These are phyloP conservation scores for Pangasianodon gigas DNA, from an alignment of 2,113 vertebrate genomes.

Conservation along the genomic window DNA sequence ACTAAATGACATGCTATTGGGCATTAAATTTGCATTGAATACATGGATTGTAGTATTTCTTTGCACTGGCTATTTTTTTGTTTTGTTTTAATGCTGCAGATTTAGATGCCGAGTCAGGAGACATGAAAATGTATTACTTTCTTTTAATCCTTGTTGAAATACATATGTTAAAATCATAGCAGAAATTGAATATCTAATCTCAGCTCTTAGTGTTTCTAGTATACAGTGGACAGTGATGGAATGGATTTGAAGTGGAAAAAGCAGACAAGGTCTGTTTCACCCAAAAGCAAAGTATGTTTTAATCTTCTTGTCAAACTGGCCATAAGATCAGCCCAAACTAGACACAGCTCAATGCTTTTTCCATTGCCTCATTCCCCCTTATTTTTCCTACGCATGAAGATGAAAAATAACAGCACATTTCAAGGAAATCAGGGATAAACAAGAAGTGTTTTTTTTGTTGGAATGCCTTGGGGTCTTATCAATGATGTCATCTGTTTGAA, in stretches of 20 bases:
- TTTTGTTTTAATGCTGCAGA: background rate
- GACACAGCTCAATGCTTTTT: background rate
- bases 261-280: background rate
- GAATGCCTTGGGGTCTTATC: background rate
- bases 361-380: background rate
- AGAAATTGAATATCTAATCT: background rate
- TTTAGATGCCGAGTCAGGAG: background rate
- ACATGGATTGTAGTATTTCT: background rate
- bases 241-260: background rate
- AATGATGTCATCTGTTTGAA: background rate
- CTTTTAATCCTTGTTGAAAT: background rate
- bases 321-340: background rate
- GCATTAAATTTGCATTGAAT: background rate
- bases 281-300: background rate
- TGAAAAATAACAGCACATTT: background rate
- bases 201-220: background rate
- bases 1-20: too few relatives aligned
- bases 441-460: background rate
- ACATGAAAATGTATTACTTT: background rate
- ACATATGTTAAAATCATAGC: background rate
- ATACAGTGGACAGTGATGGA: background rate
- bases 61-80: background rate
- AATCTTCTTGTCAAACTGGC: background rate
- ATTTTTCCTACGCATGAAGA: background rate
- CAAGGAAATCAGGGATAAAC: background rate